These are phyloP conservation scores for Cordylochernes scorpioides DNA, from an alignment of 2,888 invertebrate genomes.

Conservation along the genomic window DNA sequence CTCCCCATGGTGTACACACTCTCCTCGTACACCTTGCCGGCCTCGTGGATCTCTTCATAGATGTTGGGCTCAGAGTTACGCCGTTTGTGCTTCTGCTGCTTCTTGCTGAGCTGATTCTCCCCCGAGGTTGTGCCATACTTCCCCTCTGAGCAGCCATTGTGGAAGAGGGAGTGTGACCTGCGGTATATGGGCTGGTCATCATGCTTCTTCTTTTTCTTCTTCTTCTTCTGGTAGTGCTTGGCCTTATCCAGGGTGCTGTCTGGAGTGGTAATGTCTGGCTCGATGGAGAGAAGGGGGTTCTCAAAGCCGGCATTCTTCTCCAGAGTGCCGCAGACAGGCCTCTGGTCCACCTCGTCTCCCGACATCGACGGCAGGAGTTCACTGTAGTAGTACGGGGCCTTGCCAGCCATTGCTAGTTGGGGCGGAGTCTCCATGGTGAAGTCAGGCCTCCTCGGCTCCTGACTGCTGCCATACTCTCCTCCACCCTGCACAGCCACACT, in stretches of 20 bases:
- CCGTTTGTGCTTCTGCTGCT: constrained; percentile 8
- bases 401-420: constrained; percentile 13
- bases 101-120: constrained; percentile 4
- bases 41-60: constrained; percentile 13
- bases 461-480: no score
- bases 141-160: constrained; percentile 8
- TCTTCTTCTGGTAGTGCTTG: constrained; percentile 9
- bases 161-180: constrained; percentile 12
- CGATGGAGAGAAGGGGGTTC: constrained; percentile 14
- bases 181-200: constrained; percentile 11
- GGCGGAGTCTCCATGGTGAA: no score
- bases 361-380: constrained; percentile 7
- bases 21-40: constrained; percentile 5
- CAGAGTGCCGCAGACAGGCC: constrained; percentile 7
- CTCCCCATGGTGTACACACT: constrained; percentile 3
- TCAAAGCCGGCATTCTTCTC: constrained; percentile 12
- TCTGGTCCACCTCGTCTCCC: constrained; percentile 7
- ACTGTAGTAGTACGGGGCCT: constrained; percentile 15
- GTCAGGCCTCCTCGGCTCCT: no score
- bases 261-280: constrained; percentile 13
- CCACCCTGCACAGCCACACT: no score
- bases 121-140: constrained; percentile 2
- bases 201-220: constrained; percentile 10
- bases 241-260: constrained; percentile 8
- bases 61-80: constrained; percentile 13